A percentile compares a stretch with the other conserved stretches of the same genome.
phyloP scores from a whole-genome alignment of 2,888 invertebrate genomes.

The Drosophila mayaguana region DNA sequence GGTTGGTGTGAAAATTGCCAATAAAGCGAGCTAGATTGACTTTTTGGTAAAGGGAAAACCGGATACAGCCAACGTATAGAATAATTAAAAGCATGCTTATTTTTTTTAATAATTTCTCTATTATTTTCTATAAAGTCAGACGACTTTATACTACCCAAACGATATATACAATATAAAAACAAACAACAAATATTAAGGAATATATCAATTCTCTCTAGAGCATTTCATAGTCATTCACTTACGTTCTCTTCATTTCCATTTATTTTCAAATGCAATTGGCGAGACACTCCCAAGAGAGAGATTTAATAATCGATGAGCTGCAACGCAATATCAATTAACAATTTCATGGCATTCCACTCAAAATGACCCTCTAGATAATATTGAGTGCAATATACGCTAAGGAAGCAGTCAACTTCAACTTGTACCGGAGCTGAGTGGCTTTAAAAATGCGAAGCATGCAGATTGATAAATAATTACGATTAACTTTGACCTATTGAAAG shows the following conservation, averaged over 20 bases:
- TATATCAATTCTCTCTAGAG: neutral
- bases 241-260: neutral
- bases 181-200: too few species aligned
- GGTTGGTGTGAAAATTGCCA: neutral
- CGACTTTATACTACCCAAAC: too few species aligned
- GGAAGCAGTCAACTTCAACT: neutral
- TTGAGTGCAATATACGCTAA: neutral
- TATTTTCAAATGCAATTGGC: neutral
- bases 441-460: neutral
- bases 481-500: slow-evolving; percentile 39
- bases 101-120: too few species aligned
- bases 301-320: slow-evolving; percentile 4
- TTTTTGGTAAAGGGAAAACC: too few species aligned
- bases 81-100: too few species aligned
- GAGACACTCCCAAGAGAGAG: neutral
- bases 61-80: too few species aligned
- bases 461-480: slow-evolving; percentile 7
- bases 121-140: too few species aligned
- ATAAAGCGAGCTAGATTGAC: neutral
- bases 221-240: neutral
- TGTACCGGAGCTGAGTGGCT: neutral
- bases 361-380: neutral
- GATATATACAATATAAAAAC: too few species aligned
- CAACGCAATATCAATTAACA: slow-evolving; percentile 12
- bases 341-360: neutral